Base-by-base conservation (phyloP, 1,140 invertebrate genomes). In the Diachasmimorpha longicaudata region DNA sequence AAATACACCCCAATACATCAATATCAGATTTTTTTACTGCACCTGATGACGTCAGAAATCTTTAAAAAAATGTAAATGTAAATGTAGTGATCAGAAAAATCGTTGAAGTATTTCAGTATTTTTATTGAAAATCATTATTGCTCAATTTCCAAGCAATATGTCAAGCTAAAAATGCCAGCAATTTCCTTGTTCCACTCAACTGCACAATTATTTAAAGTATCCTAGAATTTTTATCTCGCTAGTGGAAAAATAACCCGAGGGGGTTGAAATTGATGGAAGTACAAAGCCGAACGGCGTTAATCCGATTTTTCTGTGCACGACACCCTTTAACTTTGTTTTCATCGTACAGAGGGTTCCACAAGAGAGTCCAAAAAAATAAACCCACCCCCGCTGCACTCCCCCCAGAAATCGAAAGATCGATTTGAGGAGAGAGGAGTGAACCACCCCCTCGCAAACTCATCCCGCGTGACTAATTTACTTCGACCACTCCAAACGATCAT, bases 311-410 rank as follows among this genome's bases (percentile, higher is more conserved):
- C 66, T 68, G 66, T 39, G 19, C 66, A n/a, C 66, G 66, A 68
- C 66, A 68, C 66, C 66, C 66, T 68, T 68, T 68, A 68, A 68
- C 66, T n/a, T 68, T 4, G 36, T 68, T 68, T 68, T 68, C 66
- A n/a, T 68, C 66, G 31, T 14, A 31, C 14, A 63, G 58, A 63
- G 58, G 58, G 58, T 63, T 19, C 58, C 23, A 25, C 19, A 63
- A 25, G 31, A 63, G 31, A 63, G 2, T 25, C 10, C 3, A 25
- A 25, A 63, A 63, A 63, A 14, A 31, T 31, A 16, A 0, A 25
- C 10, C 25, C 14, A 23, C 10, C 21, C 58, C 6, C 13, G 31
- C 31, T 31, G n/a, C n/a, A n/a, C n/a, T 25, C 21, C 21, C 13
- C 25, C 14, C 9, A 66, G 11, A 16, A 23, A n/a, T 9, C 36